Conservation (phyloP, 2,888 invertebrate species). For the Rhingia rostrata region DNA sequence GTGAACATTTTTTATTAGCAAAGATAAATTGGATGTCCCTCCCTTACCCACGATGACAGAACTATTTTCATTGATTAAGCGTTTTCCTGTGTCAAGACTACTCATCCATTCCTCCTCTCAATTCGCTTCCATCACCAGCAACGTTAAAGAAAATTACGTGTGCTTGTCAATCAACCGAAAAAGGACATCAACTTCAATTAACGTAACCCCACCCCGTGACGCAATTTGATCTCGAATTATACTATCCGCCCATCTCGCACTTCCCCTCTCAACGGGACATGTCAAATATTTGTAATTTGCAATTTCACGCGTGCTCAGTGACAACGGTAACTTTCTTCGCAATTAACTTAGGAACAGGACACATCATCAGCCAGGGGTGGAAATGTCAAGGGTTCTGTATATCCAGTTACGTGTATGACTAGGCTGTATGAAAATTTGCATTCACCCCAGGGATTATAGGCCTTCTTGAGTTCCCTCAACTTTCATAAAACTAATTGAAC, state of each 20-base stretch:
- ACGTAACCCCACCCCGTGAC: neutral
- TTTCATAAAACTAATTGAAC: conserved; percentile 62
- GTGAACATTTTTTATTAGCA: too few species aligned
- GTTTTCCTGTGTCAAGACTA: too few species aligned
- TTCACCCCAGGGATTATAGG: conserved; percentile 21
- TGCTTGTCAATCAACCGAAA: conserved; percentile 46
- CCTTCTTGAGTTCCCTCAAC: conserved; percentile 21
- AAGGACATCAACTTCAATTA: conserved; percentile 28
- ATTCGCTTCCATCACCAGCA: too few species aligned
- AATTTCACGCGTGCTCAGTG: conserved; percentile 60
- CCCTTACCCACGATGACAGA: too few species aligned
- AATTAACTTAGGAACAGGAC: conserved; percentile 41
- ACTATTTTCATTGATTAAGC: too few species aligned
- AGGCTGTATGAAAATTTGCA: conserved; percentile 28
- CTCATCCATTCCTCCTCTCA: too few species aligned
- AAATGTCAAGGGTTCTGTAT: conserved; percentile 4
- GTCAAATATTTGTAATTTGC: conserved; percentile 64
- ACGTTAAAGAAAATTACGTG: too few species aligned
- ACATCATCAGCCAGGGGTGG: conserved; percentile 30
- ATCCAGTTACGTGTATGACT: conserved; percentile 31
- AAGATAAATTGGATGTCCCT: too few species aligned
- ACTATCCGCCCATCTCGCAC: neutral
- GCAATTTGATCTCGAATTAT: conserved; percentile 23
- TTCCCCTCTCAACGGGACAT: conserved; percentile 16
- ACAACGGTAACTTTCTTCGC: conserved; percentile 60